These are phyloP conservation scores for Nasonia giraulti DNA, from an alignment of 1,140 invertebrate genomes.

Conservation along the genomic window DNA sequence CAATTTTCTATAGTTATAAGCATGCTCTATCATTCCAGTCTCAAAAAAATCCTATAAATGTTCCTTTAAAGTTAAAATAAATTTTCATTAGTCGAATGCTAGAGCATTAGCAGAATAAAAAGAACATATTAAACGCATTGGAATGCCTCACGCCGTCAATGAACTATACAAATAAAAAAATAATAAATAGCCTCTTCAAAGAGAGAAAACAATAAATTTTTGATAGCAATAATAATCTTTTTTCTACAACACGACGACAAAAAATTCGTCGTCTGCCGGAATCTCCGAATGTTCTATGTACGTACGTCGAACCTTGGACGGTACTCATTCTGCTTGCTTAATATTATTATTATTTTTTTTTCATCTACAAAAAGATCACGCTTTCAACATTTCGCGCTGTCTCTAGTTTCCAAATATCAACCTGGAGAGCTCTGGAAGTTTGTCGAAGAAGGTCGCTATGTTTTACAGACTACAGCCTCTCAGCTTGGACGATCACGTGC, in stretches of 20 bases:
- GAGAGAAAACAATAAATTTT: constrained; percentile 7
- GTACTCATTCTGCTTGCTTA: constrained; percentile 54
- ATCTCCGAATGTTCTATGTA: constrained; percentile 50
- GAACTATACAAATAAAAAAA: constrained; percentile 19
- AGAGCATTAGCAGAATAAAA: constrained; percentile 6
- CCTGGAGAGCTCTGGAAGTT: constrained; percentile 21
- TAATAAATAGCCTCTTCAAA: not conserved
- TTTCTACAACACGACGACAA: not conserved
- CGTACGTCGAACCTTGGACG: constrained; percentile 65
- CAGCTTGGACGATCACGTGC: constrained; percentile 84
- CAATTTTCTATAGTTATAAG: not conserved
- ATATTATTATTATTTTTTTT: not conserved
- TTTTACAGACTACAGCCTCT: constrained; percentile 72
- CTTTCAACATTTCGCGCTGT: constrained; percentile 8
- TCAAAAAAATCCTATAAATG: constrained; percentile 20
- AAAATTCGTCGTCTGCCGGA: not conserved
- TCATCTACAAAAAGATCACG: constrained; percentile 55
- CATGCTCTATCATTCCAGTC: not conserved
- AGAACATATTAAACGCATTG: not conserved
- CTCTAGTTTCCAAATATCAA: constrained; percentile 27
- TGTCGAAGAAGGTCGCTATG: constrained; percentile 44
- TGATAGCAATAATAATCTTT: not conserved
- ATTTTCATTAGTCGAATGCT: not conserved
- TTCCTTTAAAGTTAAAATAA: constrained; percentile 8
- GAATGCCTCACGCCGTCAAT: constrained; percentile 15